Conservation (phyloP, 2,113 vertebrate genomes). For the Sterrhoptilus dennistouni region DNA sequence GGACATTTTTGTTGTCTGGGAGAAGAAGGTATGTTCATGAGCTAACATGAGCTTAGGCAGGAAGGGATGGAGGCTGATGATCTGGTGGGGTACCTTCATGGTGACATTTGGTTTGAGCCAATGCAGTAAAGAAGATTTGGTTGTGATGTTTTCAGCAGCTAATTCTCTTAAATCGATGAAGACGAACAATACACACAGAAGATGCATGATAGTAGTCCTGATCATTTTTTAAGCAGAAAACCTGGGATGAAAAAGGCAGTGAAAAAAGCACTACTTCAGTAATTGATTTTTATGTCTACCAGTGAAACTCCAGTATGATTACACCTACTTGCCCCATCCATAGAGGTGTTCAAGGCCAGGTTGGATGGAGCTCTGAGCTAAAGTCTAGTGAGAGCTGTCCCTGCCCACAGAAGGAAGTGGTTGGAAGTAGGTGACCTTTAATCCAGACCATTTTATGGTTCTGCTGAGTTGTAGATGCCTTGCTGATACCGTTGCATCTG, state of each 20-base stretch:
- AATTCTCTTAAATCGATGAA: background rate
- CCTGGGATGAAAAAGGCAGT: background rate
- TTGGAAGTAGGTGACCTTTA: background rate
- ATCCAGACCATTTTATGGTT: background rate
- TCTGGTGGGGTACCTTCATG: background rate
- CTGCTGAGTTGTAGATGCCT: background rate
- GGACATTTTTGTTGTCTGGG: background rate
- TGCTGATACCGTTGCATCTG: background rate
- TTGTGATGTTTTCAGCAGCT: background rate
- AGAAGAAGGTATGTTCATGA: background rate
- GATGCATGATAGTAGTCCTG: background rate
- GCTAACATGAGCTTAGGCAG: background rate
- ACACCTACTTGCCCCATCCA: background rate
- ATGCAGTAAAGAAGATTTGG: background rate
- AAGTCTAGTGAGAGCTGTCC: background rate
- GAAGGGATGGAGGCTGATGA: background rate
- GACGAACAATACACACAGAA: background rate
- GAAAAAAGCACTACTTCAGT: background rate
- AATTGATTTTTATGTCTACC: background rate
- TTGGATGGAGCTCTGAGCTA: background rate
- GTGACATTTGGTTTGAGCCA: background rate
- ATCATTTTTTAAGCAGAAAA: background rate
- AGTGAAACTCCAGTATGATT: background rate
- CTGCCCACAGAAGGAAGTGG: background rate
- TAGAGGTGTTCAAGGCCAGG: background rate